phyloP scores from a whole-genome alignment of 2,888 invertebrate genomes.

The Leptogaster cylindrica region DNA sequence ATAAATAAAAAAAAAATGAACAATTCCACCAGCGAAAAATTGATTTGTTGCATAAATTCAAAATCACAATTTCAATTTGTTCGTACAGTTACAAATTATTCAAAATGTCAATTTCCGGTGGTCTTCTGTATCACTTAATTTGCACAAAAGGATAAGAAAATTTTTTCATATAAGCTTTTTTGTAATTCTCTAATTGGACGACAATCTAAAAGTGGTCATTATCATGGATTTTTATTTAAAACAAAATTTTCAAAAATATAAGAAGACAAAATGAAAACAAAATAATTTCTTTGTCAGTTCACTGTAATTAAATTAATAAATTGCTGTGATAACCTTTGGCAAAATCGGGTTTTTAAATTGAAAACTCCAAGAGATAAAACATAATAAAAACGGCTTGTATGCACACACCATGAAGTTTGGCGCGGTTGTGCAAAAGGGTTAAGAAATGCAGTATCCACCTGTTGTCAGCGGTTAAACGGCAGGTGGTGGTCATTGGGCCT shows the following conservation, averaged over 20 bases:
- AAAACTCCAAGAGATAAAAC: too few relatives aligned
- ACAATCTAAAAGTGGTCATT: too few relatives aligned
- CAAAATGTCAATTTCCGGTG: neutral
- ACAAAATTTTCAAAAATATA: too few relatives aligned
- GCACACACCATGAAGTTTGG: too few relatives aligned
- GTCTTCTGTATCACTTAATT: neutral
- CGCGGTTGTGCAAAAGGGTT: neutral
- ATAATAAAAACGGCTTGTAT: too few relatives aligned
- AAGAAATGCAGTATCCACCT: slow-evolving; percentile 3
- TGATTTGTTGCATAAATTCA: neutral
- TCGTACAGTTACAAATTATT: slow-evolving; percentile 1
- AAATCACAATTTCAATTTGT: neutral
- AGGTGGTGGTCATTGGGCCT: neutral
- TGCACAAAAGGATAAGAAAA: neutral
- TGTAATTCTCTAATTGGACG: too few relatives aligned
- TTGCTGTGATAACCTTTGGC: neutral
- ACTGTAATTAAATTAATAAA: neutral
- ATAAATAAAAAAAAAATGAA: neutral
- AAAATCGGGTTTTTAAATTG: too few relatives aligned
- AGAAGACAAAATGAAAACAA: too few relatives aligned
- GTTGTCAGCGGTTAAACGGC: neutral
- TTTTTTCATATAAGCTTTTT: too few relatives aligned
- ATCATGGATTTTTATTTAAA: too few relatives aligned
- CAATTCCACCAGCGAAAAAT: neutral
- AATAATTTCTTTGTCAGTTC: neutral